Evolutionary conservation across 2,113 vertebrate genomes (phyloP), one percentile per base, ranked within the genome.

Genomic region (Microcebus lehilahytsara): DNA sequence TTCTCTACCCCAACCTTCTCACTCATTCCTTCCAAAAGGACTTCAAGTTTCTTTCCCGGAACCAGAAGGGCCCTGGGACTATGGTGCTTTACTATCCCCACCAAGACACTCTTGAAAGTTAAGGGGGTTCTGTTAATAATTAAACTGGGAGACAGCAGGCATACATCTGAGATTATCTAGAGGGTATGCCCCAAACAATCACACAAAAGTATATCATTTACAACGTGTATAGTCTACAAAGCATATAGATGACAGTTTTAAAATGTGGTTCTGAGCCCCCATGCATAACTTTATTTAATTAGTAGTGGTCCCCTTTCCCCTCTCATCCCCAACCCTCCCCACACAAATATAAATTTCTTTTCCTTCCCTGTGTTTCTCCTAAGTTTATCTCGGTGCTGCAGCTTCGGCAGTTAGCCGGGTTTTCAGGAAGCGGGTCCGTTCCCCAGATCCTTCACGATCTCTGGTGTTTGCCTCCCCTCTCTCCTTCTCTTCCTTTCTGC

Each of bases 1-100:
- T 69, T 75, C 34, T 80, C 20, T 75, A 51, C 6, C 8, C 9
- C 13, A n/a, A 30, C 22, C 9, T 83, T 93, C 40, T 19, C 40
- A 22, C 42, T 85, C 34, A 64, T 92, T 77, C 66, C 37, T 96
- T 80, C 79, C 74, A 71, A 79, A 96, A 49, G 46, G 19, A 77
- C 8, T 91, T 91, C 22, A 49, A 20, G 17, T 95, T 96, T 95
- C 40, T 96, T 90, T 72, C 17, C n/a, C 46, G 16, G 53, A 27
- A 66, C 16, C 4, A 27, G 30, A 69, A 75, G 12, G 17, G 17
- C 12, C 27, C 58, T 40, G 11, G 14, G 10, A 81, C 56, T 67
- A 37, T 53, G 14, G 1, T 58, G 64, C 56, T 46, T 42, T 85
- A 72, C 67, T 89, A 13, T 79, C 58, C 69, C 96, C 34, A 69